These are phyloP conservation scores for Vipera latastei DNA, from an alignment of 2,797 vertebrate species.

Conservation along the genomic window DNA sequence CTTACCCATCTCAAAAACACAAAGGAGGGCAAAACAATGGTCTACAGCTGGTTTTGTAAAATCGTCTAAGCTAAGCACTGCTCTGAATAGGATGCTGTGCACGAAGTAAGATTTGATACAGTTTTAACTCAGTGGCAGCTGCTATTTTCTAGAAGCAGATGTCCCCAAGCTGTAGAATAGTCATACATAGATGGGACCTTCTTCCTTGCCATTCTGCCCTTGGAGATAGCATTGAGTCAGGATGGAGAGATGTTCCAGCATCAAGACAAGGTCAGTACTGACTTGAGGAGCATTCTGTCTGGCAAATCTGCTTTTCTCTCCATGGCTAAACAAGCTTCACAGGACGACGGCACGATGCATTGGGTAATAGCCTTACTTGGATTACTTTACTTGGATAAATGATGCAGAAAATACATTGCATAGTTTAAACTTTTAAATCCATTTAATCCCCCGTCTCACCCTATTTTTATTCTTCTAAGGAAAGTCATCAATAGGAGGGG, in stretches of 20 bases:
- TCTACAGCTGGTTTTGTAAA: neutral
- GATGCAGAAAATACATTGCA: constrained; percentile 50
- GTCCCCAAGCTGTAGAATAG: neutral
- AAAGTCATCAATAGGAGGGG: constrained; percentile 52
- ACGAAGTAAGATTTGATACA: neutral
- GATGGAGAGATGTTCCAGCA: neutral
- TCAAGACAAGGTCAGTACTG: neutral
- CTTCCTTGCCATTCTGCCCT: neutral
- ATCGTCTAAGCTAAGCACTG: neutral
- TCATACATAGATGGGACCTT: neutral
- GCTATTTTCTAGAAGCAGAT: neutral
- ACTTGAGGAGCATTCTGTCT: neutral
- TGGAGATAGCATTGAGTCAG: neutral
- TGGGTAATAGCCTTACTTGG: constrained; percentile 17
- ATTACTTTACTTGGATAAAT: constrained; percentile 29
- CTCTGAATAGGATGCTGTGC: neutral
- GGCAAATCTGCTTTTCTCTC: neutral
- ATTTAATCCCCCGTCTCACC: constrained; percentile 31
- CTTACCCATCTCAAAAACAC: neutral
- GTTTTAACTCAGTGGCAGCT: neutral
- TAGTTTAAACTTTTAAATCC: constrained; percentile 41
- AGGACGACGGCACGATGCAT: constrained; percentile 11
- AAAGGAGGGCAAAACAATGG: neutral
- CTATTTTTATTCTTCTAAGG: constrained; percentile 36
- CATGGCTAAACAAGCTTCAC: constrained; percentile 14